These are phyloP conservation scores for Apostichopus parvimensis DNA, from an alignment of 35 echinoderm and acorn worm species.

Conservation along the genomic window DNA sequence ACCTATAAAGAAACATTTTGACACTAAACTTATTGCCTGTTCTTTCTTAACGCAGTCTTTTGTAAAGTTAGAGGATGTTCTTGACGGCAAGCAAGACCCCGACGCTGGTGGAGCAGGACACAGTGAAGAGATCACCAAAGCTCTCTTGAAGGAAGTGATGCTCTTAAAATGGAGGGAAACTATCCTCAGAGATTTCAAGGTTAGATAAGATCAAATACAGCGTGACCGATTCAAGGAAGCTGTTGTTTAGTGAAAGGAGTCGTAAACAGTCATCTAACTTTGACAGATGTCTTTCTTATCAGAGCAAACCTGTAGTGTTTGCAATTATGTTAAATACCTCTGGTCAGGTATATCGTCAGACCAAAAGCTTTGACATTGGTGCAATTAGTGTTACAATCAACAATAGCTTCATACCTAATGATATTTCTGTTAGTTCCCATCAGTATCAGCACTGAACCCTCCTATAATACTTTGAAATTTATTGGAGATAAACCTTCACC, in stretches of 20 bases:
- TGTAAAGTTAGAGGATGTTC: constrained; percentile 52
- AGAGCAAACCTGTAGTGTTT: too few relatives aligned
- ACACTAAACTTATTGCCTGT: not conserved
- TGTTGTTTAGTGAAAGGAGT: not conserved
- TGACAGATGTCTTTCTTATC: too few relatives aligned
- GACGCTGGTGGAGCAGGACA: constrained; percentile 67
- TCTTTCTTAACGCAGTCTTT: constrained; percentile 54
- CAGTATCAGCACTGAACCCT: too few relatives aligned
- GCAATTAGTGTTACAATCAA: too few relatives aligned
- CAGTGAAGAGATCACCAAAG: constrained; percentile 67
- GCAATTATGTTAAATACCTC: too few relatives aligned
- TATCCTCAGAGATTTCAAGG: constrained; percentile 87
- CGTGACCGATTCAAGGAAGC: not conserved
- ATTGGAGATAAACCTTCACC: too few relatives aligned
- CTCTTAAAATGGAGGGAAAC: constrained; percentile 87
- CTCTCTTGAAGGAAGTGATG: constrained; percentile 81
- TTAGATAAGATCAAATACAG: not conserved
- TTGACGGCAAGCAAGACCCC: constrained; percentile 42
- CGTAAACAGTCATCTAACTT: not conserved
- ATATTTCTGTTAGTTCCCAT: too few relatives aligned
- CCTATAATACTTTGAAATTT: too few relatives aligned
- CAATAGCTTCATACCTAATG: too few relatives aligned
- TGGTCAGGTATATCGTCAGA: too few relatives aligned
- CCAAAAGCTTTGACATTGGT: too few relatives aligned
- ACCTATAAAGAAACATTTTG: too few relatives aligned